Percentiles rank a stretch among this genome's conserved stretches.
Conservation (phyloP, 2,888 invertebrate genomes). For the Eremobia ochroleuca region DNA sequence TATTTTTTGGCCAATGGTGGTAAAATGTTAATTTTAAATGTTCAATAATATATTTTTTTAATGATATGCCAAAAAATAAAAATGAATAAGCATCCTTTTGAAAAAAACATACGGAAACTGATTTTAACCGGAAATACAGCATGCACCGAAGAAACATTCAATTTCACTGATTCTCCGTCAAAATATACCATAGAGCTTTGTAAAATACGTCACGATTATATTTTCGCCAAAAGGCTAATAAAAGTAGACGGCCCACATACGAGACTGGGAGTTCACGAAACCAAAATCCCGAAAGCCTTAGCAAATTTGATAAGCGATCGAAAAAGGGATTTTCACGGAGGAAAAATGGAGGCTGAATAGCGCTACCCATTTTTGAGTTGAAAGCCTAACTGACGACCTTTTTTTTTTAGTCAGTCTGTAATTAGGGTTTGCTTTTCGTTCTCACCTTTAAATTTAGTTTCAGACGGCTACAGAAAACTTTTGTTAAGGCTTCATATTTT, state of each 20-base stretch:
- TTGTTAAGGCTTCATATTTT: conserved; percentile 5
- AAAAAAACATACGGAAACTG: neutral
- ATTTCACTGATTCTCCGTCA: neutral
- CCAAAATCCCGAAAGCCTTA: conserved; percentile 24
- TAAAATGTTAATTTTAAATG: no score
- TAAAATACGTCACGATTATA: conserved; percentile 5
- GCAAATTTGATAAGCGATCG: conserved; percentile 48
- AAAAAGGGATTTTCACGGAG: conserved; percentile 26
- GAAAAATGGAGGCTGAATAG: conserved; percentile 21
- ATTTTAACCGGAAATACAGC: neutral
- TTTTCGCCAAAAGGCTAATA: neutral
- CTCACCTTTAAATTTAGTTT: conserved; percentile 36
- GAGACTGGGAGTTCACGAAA: conserved; percentile 9
- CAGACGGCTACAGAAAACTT: conserved; percentile 4
- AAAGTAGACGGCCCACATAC: neutral
- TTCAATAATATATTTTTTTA: neutral
- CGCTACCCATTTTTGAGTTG: conserved; percentile 25
- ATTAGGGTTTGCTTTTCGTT: conserved; percentile 42
- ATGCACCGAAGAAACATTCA: neutral
- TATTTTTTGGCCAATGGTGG: neutral
- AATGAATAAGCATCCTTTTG: neutral
- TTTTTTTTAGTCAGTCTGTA: conserved; percentile 23
- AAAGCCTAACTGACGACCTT: conserved; percentile 39
- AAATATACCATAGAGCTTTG: neutral
- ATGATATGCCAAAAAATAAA: neutral